Evolutionary conservation across 2,888 invertebrate genomes (phyloP).

Genomic region (Camponotus fellah): DNA sequence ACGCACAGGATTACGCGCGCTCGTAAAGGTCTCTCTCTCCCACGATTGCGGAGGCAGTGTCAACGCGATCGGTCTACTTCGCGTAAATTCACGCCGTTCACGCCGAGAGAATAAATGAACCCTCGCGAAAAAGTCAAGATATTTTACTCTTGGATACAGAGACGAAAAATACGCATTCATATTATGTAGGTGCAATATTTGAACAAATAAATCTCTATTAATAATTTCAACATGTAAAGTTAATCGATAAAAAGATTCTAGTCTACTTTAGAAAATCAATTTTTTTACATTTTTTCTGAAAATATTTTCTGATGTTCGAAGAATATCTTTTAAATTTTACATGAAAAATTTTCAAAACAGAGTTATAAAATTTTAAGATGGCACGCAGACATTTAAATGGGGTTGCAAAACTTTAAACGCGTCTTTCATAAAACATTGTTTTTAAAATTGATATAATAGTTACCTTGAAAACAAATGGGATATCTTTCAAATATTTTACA

Average conservation of each 20-base stretch:
- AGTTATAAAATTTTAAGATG: too few relatives aligned
- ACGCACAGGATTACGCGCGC: conserved; percentile 61
- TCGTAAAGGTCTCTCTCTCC: conserved; percentile 59
- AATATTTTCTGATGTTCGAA: too few relatives aligned
- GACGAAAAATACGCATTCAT: neutral
- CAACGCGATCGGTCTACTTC: conserved; percentile 55
- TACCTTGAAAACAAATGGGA: too few relatives aligned
- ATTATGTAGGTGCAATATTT: neutral
- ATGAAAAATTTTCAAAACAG: too few relatives aligned
- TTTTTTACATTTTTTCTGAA: too few relatives aligned
- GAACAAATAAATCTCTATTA: neutral
- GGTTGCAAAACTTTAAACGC: too few relatives aligned
- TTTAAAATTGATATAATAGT: too few relatives aligned
- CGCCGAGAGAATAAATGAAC: neutral
- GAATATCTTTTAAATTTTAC: too few relatives aligned
- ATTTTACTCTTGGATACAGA: neutral
- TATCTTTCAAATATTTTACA: too few relatives aligned
- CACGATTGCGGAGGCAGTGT: conserved; percentile 60
- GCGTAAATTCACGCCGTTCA: conserved; percentile 13
- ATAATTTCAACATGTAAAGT: neutral
- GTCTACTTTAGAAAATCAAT: too few relatives aligned
- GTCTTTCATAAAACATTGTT: too few relatives aligned
- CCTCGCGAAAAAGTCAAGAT: conserved; percentile 6
- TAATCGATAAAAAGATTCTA: neutral
- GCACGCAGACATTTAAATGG: too few relatives aligned